Conservation (phyloP, 2,888 invertebrate genomes). For the Hydrotaea diabolus region DNA sequence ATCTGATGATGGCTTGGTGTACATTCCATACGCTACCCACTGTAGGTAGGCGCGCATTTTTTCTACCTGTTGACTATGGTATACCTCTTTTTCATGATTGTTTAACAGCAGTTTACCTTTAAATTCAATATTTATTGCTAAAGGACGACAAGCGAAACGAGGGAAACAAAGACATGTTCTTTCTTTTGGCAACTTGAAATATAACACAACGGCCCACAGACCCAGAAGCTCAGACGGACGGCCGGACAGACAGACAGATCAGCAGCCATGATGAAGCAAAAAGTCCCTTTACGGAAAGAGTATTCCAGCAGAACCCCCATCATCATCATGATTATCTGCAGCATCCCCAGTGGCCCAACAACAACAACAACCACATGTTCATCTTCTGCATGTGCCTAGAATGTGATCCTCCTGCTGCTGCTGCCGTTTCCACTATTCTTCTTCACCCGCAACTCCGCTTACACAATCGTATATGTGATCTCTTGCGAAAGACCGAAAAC, state of each 20-base stretch:
- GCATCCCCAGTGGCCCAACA: neutral
- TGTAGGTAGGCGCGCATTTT: neutral
- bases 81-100: neutral
- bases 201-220: slow-evolving; percentile 49
- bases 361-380: neutral
- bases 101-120: slow-evolving; percentile 55
- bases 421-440: slow-evolving; percentile 12
- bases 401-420: slow-evolving; percentile 11
- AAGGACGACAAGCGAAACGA: neutral
- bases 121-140: slow-evolving; percentile 64
- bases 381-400: neutral
- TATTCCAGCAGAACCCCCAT: neutral
- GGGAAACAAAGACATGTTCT: slow-evolving; percentile 1
- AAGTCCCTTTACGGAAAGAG: slow-evolving; percentile 21
- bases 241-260: neutral
- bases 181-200: neutral
- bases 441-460: neutral
- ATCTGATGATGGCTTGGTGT: too few species aligned
- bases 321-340: neutral
- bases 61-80: neutral
- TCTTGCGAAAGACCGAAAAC: slow-evolving; percentile 20
- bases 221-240: slow-evolving; percentile 37
- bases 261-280: neutral
- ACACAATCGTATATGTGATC: neutral
- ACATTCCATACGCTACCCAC: neutral